These are phyloP conservation scores for Melopsittacus undulatus DNA, from an alignment of 2,797 vertebrate species.

Conservation along the genomic window DNA sequence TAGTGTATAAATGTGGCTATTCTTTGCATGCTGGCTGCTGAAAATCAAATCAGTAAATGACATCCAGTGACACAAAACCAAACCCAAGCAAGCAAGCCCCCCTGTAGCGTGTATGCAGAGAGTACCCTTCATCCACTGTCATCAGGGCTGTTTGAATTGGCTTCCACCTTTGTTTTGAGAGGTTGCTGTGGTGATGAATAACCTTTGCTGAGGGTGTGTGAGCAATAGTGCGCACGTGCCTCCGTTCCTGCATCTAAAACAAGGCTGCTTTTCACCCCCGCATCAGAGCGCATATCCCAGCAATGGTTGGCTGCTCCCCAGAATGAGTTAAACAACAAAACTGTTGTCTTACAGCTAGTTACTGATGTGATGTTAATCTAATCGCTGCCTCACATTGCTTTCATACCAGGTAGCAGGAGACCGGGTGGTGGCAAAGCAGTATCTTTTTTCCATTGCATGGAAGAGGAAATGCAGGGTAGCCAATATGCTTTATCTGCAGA, in stretches of 20 bases:
- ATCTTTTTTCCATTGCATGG: not conserved
- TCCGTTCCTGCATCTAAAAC: not conserved
- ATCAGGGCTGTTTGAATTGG: not conserved
- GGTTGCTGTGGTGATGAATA: slow-evolving; percentile 70
- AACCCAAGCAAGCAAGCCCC: not conserved
- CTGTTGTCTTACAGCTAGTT: not conserved
- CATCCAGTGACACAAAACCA: not conserved
- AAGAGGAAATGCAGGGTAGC: not conserved
- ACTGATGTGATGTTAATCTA: not conserved
- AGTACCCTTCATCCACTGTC: not conserved
- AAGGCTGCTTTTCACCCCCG: not conserved
- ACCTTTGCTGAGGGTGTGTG: not conserved
- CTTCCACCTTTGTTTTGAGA: slow-evolving; percentile 58
- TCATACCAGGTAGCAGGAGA: not conserved
- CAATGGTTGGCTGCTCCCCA: not conserved
- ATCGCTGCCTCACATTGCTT: not conserved
- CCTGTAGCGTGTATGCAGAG: not conserved
- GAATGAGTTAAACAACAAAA: not conserved
- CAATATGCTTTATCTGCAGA: not conserved
- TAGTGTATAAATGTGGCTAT: fast-evolving
- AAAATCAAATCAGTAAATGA: not conserved
- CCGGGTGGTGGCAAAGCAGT: not conserved
- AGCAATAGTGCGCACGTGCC: not conserved
- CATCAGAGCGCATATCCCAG: fast-evolving
- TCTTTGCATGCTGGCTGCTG: not conserved